phyloP scores from a whole-genome alignment of 2,797 vertebrate species.

The Sebastes goodei region DNA sequence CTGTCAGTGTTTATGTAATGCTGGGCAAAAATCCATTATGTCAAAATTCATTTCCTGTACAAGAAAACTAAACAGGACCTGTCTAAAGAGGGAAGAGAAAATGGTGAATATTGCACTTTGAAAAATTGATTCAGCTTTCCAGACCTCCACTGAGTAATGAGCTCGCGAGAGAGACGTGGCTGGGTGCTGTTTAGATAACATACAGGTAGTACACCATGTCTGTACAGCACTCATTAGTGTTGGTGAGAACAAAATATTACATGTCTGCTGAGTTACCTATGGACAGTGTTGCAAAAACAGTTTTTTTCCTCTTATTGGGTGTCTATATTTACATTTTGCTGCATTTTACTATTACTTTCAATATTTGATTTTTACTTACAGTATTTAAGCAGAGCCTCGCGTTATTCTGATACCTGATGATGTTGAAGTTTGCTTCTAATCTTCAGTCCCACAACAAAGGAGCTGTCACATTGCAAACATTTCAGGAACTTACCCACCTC shows the following conservation, averaged over 20 bases:
- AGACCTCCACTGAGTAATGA: slow-evolving; percentile 77
- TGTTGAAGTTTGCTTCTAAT: slow-evolving; percentile 25
- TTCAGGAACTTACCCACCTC: slow-evolving; percentile 80
- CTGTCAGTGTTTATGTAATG: slow-evolving; percentile 77
- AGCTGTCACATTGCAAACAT: slow-evolving; percentile 67
- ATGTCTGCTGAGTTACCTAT: background rate
- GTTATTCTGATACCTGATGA: background rate
- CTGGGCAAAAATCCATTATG: slow-evolving; percentile 85
- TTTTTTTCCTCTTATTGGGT: background rate
- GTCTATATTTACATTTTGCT: background rate
- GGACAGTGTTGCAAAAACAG: background rate
- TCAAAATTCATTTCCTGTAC: slow-evolving; percentile 86
- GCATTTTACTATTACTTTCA: background rate
- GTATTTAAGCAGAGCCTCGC: background rate
- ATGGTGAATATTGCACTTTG: slow-evolving; percentile 80
- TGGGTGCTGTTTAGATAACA: slow-evolving; percentile 68
- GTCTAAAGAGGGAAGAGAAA: slow-evolving; percentile 80
- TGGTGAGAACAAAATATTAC: slow-evolving; percentile 45
- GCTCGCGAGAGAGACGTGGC: slow-evolving; percentile 37
- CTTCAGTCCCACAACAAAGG: slow-evolving; percentile 50
- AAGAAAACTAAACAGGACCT: slow-evolving; percentile 81
- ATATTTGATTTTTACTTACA: background rate
- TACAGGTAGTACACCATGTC: slow-evolving; percentile 64
- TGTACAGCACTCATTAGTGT: slow-evolving; percentile 60
- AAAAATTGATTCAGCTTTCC: slow-evolving; percentile 76